Base-by-base conservation (phyloP, 1,140 invertebrate genomes). In the Bombus impatiens region DNA sequence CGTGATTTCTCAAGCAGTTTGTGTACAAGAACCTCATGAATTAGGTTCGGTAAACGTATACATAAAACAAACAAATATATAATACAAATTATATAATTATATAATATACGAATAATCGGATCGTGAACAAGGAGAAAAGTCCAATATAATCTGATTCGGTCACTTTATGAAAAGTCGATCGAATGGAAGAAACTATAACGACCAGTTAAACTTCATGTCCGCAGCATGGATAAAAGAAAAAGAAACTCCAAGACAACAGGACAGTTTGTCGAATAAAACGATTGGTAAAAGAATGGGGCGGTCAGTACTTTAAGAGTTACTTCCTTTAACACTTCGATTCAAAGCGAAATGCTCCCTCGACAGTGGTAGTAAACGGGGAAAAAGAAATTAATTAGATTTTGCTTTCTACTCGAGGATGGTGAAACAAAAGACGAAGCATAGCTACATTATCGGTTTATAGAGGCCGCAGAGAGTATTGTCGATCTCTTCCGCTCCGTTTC, bases 381-480 rank as follows among this genome's bases (percentile, higher is more conserved):
- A 40, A 78, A 40, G 74, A 78, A 78, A 84, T 84, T 84, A 84
- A 84, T 78, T 78, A 78, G 75, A 78, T 84, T 84, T 78, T 40
- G 35, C 74, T 47, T 47, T 78, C 62, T 65, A 13, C 15, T 4
- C 82, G 37, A 22, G 59, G 28, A 44, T 12, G 37, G 65, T 42
- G 18, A 57, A 78, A 78, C 62, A 59, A 78, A 78, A 35, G 42
- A 42, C 18, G 75, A n/a, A 47, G 37, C 35, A 42, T 15, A 8
- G 81, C 4, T 13, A 57, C 42, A 28, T 78, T 84, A 84, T 84
- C 82, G 75, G 35, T 77, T 78, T 83, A 83, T 59, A 18, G 72
- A 65, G 15, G 42, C 15, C 44, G 13, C 42, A 25, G 32, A 12
- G 65, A 40, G 78, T 44, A 72, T 59, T 47, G 44, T 40, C 35